A percentile compares a stretch with the other conserved stretches of the same genome.
Evolutionary conservation across 2,888 invertebrate genomes (phyloP).

Genomic region (Strigamia transsilvanica): DNA sequence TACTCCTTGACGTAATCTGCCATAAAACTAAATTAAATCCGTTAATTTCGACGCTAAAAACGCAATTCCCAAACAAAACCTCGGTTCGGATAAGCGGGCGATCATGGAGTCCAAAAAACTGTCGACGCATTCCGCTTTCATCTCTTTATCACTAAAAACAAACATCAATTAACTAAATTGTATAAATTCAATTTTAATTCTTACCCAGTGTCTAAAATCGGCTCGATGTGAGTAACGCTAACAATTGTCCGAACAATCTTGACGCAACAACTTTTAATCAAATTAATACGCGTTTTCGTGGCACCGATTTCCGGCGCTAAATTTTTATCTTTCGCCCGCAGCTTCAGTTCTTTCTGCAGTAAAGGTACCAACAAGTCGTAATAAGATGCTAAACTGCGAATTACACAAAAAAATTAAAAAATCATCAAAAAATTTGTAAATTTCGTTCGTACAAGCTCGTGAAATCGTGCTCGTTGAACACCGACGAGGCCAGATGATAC

Average conservation of each 20-base stretch:
- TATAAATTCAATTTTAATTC: not conserved
- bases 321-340: slow-evolving; percentile 55
- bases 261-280: not conserved
- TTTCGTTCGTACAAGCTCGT: not conserved
- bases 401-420: slow-evolving; percentile 62
- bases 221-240: not conserved
- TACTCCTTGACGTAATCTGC: slow-evolving; percentile 75
- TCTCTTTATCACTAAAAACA: not conserved
- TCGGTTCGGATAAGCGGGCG: not conserved
- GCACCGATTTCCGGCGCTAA: slow-evolving; percentile 31
- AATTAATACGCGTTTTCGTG: not conserved
- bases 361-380: slow-evolving; percentile 79
- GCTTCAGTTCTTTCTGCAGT: slow-evolving; percentile 72
- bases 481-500: slow-evolving; percentile 69
- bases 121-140: not conserved
- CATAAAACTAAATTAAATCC: slow-evolving; percentile 66
- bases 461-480: slow-evolving; percentile 71
- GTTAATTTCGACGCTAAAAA: not conserved
- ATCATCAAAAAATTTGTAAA: not conserved
- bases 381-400: slow-evolving; percentile 76
- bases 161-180: not conserved
- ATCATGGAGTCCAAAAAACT: not conserved
- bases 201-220: slow-evolving; percentile 3
- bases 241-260: not conserved
- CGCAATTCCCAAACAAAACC: not conserved